These are phyloP conservation scores for Pterois miles DNA, from an alignment of 2,797 vertebrate species.

Conservation along the genomic window DNA sequence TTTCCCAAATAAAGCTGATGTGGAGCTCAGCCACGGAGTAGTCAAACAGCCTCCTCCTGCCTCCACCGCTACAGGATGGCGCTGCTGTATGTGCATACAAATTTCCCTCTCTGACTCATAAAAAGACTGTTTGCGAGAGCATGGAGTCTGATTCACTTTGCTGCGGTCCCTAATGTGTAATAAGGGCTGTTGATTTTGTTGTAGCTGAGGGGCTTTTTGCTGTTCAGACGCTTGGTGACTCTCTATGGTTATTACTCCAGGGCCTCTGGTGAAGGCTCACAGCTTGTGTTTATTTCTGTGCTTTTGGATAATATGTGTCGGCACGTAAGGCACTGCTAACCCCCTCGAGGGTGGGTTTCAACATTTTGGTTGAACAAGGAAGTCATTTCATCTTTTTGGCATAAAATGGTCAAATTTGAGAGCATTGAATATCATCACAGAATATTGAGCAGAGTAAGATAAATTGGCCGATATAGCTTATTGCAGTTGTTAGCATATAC, in stretches of 20 bases:
- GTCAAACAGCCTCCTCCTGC: constrained; percentile 2
- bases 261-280: constrained; percentile 17
- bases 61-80: constrained; percentile 9
- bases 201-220: constrained; percentile 21
- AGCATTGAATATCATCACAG: not conserved
- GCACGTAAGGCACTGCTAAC: not conserved
- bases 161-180: constrained; percentile 30
- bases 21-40: constrained; percentile 9
- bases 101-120: constrained; percentile 55
- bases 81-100: constrained; percentile 46
- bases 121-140: constrained; percentile 36
- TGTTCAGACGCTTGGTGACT: constrained; percentile 12
- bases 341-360: not conserved
- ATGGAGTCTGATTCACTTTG: constrained; percentile 31
- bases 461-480: not conserved
- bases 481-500: not conserved
- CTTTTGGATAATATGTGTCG: not conserved
- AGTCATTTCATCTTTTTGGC: not conserved
- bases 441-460: not conserved
- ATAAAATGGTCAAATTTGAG: not conserved
- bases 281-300: constrained; percentile 46
- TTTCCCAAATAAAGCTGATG: constrained; percentile 61
- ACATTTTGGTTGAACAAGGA: not conserved
- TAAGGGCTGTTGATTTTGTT: constrained; percentile 46
- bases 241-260: constrained; percentile 40